phyloP scores from a whole-genome alignment of 2,113 vertebrate species.

The Heptranchias perlo region DNA sequence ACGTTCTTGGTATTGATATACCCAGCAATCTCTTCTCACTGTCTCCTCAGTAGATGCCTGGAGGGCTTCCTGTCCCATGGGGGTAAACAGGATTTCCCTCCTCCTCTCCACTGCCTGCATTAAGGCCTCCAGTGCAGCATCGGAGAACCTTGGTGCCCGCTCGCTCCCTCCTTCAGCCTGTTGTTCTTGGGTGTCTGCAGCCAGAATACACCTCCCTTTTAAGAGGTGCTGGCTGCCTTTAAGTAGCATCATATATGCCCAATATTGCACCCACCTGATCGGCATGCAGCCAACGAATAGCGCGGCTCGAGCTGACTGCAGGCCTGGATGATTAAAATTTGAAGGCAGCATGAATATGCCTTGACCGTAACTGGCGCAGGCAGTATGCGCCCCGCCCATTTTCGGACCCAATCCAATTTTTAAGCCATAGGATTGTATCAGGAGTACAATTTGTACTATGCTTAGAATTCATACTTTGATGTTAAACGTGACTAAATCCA shows the following conservation, averaged over 20 bases:
- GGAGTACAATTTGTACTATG: background rate
- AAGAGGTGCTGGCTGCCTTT: background rate
- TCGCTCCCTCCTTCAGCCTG: background rate
- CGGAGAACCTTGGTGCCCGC: background rate
- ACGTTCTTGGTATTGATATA: background rate
- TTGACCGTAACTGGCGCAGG: background rate
- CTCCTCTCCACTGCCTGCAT: background rate
- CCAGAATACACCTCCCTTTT: background rate
- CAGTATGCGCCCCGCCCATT: background rate
- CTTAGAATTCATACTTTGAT: background rate
- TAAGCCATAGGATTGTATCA: background rate
- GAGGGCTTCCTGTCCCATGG: background rate
- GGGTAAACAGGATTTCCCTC: background rate
- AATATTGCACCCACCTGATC: background rate
- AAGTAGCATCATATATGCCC: background rate
- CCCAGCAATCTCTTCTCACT: background rate
- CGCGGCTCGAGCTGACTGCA: background rate
- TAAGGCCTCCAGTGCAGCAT: background rate
- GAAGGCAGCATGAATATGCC: background rate
- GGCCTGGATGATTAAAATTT: background rate
- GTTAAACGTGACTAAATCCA: background rate
- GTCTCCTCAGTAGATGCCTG: background rate
- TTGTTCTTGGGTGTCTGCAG: background rate
- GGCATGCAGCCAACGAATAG: background rate
- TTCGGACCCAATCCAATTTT: background rate